phyloP scores from a whole-genome alignment of 1,140 invertebrate genomes.

The Drosophila sp. region DNA sequence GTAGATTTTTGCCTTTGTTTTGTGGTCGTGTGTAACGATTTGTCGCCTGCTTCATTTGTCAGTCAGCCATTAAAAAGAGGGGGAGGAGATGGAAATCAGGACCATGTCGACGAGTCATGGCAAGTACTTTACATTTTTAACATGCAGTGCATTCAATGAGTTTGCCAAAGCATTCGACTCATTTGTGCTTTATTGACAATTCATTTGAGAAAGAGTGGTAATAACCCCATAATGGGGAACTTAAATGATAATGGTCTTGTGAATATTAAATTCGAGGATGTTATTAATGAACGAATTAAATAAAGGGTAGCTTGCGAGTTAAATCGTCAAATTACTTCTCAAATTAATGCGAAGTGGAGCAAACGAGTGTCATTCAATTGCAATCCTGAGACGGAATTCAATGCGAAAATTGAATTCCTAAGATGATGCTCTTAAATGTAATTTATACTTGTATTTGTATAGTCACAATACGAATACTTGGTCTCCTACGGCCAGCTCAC shows the following conservation, averaged over 20 bases:
- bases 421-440: not conserved
- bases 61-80: constrained; percentile 17
- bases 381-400: not conserved
- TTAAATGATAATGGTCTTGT: not conserved
- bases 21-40: constrained; percentile 10
- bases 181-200: constrained; percentile 63
- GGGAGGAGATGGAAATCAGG: not conserved
- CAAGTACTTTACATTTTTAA: constrained; percentile 51
- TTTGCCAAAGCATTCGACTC: constrained; percentile 40
- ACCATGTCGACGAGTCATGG: constrained; percentile 9
- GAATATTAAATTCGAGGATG: not conserved
- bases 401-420: not conserved
- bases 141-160: constrained; percentile 36
- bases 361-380: not conserved
- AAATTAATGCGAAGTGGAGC: no score
- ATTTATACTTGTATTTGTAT: not conserved
- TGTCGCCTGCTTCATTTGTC: constrained; percentile 44
- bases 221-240: not conserved
- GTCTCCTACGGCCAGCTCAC: no score
- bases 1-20: constrained; percentile 25
- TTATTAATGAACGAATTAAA: no score
- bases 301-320: no score
- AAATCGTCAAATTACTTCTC: no score
- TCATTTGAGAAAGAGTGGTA: constrained; percentile 33
- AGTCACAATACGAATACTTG: not conserved